phyloP scores from a whole-genome alignment of 2,888 invertebrate genomes.

The Mesoligia furuncula region DNA sequence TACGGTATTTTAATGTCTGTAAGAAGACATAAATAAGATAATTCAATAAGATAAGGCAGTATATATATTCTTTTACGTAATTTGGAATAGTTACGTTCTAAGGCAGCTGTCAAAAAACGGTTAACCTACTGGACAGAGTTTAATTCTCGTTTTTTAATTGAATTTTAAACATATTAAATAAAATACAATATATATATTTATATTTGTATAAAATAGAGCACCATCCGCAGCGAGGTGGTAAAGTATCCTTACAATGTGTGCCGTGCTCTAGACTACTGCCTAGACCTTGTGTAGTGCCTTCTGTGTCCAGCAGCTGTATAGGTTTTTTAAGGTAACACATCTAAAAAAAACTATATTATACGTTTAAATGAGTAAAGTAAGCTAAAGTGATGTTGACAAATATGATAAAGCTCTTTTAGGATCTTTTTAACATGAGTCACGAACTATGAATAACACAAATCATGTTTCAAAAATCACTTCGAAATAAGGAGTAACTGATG shows the following conservation, averaged over 20 bases:
- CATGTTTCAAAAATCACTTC: conserved; percentile 28
- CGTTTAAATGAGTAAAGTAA: neutral
- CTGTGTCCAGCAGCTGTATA: neutral
- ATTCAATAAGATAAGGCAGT: no score
- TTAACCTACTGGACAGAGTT: no score
- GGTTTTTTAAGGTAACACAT: neutral
- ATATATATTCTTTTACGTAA: no score
- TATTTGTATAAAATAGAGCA: neutral
- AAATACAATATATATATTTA: no score
- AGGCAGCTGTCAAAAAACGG: no score
- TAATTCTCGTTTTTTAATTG: no score
- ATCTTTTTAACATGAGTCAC: conserved; percentile 13
- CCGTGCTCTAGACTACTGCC: neutral
- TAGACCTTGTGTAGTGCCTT: neutral
- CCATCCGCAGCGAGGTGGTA: neutral
- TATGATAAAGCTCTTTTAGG: neutral
- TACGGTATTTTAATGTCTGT: no score
- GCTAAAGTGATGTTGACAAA: conserved; percentile 21
- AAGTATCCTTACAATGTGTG: neutral
- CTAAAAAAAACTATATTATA: neutral
- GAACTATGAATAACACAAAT: conserved; percentile 9
- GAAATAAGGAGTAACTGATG: conserved; percentile 45
- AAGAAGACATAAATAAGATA: no score
- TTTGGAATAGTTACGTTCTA: no score
- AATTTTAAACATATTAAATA: neutral